Conservation (phyloP, 1,140 invertebrate species). For the Drosophila arawakana region DNA sequence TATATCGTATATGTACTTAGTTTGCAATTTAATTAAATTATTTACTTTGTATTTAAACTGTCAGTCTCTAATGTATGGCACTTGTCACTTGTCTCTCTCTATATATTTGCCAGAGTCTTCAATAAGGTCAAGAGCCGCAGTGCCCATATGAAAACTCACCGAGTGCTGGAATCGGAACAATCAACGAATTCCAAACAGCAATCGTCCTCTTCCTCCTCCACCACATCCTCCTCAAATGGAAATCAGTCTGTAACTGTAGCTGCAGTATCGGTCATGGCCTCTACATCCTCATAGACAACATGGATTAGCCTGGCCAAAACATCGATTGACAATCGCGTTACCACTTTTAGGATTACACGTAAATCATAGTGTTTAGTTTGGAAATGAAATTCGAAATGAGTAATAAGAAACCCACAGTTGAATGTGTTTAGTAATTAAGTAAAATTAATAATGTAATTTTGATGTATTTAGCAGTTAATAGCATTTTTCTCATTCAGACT, state of each 20-base stretch:
- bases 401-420: constrained; percentile 18
- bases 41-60: constrained; percentile 6
- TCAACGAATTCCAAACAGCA: constrained; percentile 54
- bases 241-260: constrained; percentile 32
- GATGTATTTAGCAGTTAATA: constrained; percentile 69
- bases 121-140: constrained; percentile 98
- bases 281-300: constrained; percentile 40
- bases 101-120: constrained; percentile 91
- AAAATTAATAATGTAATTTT: constrained; percentile 42
- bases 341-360: constrained; percentile 59
- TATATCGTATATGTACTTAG: constrained; percentile 3
- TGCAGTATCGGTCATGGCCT: constrained; percentile 32
- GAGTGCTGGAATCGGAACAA: constrained; percentile 89
- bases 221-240: background rate
- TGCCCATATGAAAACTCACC: constrained; percentile 99
- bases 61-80: constrained; percentile 36
- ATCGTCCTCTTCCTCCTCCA: constrained; percentile 1
- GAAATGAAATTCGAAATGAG: background rate
- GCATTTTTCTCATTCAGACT: constrained; percentile 56
- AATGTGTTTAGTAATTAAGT: constrained; percentile 58
- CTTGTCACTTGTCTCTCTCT: constrained; percentile 16
- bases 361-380: constrained; percentile 44
- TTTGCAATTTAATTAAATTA: constrained; percentile 1
- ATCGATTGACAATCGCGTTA: constrained; percentile 79
- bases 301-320: constrained; percentile 17